Percentiles rank a stretch among this genome's conserved stretches.
Evolutionary conservation across 2,113 vertebrate species (phyloP).

Genomic region (Phyllostomus discolor): DNA sequence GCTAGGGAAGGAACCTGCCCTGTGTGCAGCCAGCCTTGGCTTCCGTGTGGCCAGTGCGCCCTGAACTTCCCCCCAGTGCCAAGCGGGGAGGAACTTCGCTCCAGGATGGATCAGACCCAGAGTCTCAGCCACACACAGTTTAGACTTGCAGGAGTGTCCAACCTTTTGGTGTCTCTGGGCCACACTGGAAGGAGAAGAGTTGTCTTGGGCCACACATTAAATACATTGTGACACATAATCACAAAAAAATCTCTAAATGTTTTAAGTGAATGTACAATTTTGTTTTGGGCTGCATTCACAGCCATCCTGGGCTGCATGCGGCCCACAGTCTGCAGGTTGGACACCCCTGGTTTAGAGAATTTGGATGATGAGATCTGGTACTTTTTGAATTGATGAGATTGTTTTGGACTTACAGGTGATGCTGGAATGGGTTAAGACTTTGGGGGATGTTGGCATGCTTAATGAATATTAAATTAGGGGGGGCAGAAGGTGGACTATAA

Average conservation of each 20-base stretch:
- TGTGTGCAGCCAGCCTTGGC: not conserved
- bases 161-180: no score
- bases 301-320: no score
- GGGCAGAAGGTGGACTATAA: not conserved
- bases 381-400: not conserved
- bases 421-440: not conserved
- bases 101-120: not conserved
- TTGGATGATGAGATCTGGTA: not conserved
- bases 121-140: not conserved
- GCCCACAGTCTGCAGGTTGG: no score
- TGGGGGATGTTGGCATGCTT: no score
- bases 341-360: not conserved
- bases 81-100: not conserved
- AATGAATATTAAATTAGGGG: no score
- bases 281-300: no score
- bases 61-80: not conserved
- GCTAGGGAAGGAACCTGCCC: not conserved
- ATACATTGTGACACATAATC: no score
- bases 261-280: no score
- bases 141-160: not conserved
- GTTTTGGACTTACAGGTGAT: not conserved
- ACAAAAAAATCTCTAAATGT: no score
- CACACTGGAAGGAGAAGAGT: no score
- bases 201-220: no score
- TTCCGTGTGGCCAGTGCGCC: rapidly evolving